Conservation (phyloP, 2,113 vertebrate species). For the Oreochromis tanganicae region DNA sequence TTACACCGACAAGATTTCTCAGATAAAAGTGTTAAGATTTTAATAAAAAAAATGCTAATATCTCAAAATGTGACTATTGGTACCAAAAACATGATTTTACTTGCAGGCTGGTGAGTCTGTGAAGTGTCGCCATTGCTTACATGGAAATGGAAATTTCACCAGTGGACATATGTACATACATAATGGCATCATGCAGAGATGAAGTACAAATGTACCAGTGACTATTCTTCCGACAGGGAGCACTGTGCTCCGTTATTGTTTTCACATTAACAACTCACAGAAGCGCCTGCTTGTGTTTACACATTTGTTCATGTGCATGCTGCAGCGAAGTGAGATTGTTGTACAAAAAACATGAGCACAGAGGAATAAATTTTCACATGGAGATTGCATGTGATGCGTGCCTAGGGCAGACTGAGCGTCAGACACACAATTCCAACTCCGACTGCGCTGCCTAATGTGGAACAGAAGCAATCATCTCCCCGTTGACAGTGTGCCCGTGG, state of each 20-base stretch:
- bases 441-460: background rate
- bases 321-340: background rate
- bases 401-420: background rate
- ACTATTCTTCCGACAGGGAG: background rate
- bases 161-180: background rate
- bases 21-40: background rate
- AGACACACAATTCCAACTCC: background rate
- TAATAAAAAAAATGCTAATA: background rate
- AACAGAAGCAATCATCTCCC: conserved; percentile 1
- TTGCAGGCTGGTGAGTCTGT: background rate
- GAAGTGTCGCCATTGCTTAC: background rate
- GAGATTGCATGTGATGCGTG: background rate
- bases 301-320: background rate
- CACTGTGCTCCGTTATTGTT: background rate
- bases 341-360: background rate
- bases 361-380: background rate
- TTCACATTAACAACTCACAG: background rate
- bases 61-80: background rate
- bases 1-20: background rate
- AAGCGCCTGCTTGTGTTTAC: background rate
- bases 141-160: background rate
- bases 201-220: background rate
- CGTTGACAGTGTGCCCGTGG: background rate
- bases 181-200: background rate
- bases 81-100: background rate